phyloP scores from a whole-genome alignment of 2,113 vertebrate species.

The Atherinomorus stipes region DNA sequence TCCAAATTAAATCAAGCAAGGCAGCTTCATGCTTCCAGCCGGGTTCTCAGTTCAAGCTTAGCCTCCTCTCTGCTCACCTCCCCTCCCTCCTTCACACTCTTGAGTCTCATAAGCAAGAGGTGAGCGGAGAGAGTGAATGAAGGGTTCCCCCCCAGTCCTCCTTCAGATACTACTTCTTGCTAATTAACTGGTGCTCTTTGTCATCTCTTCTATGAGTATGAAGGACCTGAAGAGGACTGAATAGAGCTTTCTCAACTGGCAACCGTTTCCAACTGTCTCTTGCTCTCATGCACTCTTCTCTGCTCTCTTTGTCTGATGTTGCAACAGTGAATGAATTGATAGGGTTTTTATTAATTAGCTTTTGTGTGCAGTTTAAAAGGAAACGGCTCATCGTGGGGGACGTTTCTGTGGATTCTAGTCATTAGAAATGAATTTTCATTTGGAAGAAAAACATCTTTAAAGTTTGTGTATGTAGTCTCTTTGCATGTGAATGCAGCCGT shows the following conservation, averaged over 20 bases:
- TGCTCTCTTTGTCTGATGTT: slow-evolving; percentile 66
- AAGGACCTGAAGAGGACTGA: slow-evolving; percentile 67
- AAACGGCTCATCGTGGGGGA: not conserved
- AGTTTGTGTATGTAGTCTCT: slow-evolving; percentile 43
- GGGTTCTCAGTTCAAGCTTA: slow-evolving; percentile 51
- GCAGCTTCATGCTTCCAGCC: slow-evolving; percentile 58
- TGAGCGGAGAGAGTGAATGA: slow-evolving; percentile 74
- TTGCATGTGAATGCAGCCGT: slow-evolving; percentile 71
- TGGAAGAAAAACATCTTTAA: slow-evolving; percentile 32
- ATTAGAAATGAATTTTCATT: slow-evolving; percentile 59
- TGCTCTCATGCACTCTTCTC: slow-evolving; percentile 62
- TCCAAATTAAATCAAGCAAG: slow-evolving; percentile 83
- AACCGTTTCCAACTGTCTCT: slow-evolving; percentile 72
- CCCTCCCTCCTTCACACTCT: slow-evolving; percentile 35
- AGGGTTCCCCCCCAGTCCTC: slow-evolving; percentile 69
- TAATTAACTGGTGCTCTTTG: slow-evolving; percentile 85
- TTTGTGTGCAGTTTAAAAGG: slow-evolving; percentile 29
- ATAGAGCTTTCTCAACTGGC: slow-evolving; percentile 69
- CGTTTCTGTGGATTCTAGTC: slow-evolving; percentile 30
- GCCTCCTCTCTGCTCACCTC: slow-evolving; percentile 41
- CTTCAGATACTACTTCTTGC: slow-evolving; percentile 82
- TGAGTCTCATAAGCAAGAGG: slow-evolving; percentile 71
- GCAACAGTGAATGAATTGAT: slow-evolving; percentile 72
- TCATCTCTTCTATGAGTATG: slow-evolving; percentile 71
- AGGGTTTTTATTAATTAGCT: slow-evolving; percentile 70